These are phyloP conservation scores for Hemistola chrysoprasaria DNA, from an alignment of 2,888 invertebrate genomes.

Conservation along the genomic window DNA sequence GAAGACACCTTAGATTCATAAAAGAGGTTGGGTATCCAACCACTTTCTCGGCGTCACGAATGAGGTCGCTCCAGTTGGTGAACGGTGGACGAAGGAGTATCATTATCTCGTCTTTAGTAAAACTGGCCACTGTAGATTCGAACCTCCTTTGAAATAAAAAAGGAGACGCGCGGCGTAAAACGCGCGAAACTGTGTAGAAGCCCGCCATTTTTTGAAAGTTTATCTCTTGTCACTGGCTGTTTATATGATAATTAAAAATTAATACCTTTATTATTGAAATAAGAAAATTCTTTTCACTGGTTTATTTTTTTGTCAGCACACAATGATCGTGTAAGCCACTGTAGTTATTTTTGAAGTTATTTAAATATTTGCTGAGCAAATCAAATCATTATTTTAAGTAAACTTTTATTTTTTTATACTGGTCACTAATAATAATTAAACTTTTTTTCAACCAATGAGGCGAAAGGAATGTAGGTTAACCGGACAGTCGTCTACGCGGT, in stretches of 20 bases:
- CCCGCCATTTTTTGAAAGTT: slow-evolving; percentile 52
- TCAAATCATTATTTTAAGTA: too few species aligned
- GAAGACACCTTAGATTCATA: slow-evolving; percentile 81
- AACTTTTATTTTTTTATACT: too few species aligned
- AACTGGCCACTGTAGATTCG: slow-evolving; percentile 71
- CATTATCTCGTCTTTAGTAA: slow-evolving; percentile 73
- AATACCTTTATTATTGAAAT: too few species aligned
- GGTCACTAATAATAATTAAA: too few species aligned
- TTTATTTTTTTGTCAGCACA: slow-evolving; percentile 20
- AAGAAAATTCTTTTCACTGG: background rate
- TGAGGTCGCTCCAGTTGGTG: slow-evolving; percentile 73
- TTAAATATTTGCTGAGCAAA: too few species aligned
- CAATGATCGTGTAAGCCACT: too few species aligned
- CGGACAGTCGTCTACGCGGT: slow-evolving; percentile 18
- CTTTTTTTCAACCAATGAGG: background rate
- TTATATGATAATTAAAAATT: too few species aligned
- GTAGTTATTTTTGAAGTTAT: too few species aligned
- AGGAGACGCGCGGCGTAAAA: slow-evolving; percentile 57
- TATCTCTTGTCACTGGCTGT: background rate
- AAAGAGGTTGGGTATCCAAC: slow-evolving; percentile 83
- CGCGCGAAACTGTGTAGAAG: slow-evolving; percentile 62
- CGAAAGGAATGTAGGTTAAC: slow-evolving; percentile 7
- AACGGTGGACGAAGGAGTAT: slow-evolving; percentile 69
- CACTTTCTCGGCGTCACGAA: slow-evolving; percentile 77
- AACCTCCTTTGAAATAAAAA: slow-evolving; percentile 67